phyloP scores from a whole-genome alignment of 37 sponge, comb jelly and placozoan species.

The Cliona cf. orientalis region DNA sequence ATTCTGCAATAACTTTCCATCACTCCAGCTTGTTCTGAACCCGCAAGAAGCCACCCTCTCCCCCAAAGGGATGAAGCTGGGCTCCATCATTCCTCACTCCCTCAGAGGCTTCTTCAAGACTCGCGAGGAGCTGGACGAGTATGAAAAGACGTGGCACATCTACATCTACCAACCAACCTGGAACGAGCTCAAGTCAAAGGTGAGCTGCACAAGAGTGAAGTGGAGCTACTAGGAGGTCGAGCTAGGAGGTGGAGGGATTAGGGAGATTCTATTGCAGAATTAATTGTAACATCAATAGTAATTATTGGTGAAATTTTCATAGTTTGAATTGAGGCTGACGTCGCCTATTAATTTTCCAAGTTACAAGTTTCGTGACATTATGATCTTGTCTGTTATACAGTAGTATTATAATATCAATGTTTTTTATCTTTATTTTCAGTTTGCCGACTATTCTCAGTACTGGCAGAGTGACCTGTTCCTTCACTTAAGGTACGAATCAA shows the following conservation, averaged over 20 bases:
- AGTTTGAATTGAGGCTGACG: no score
- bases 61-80: background rate
- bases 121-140: constrained; percentile 45
- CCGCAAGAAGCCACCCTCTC: no score
- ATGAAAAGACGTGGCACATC: constrained; percentile 79
- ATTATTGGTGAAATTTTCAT: no score
- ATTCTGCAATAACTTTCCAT: no score
- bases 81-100: background rate
- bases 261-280: background rate
- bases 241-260: background rate
- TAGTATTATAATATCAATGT: background rate
- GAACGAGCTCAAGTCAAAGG: constrained; percentile 40
- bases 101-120: constrained; percentile 31
- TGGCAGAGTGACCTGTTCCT: constrained; percentile 46
- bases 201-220: background rate
- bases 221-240: background rate
- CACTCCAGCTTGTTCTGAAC: no score
- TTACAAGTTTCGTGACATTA: no score
- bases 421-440: constrained; percentile 13
- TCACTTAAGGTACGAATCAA: constrained; percentile 37
- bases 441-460: constrained; percentile 29
- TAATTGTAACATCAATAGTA: background rate
- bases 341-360: no score
- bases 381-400: no score
- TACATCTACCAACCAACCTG: constrained; percentile 55